Conservation (phyloP, 92 coral and sea anemone genomes). For the Scolanthus callimorphus region DNA sequence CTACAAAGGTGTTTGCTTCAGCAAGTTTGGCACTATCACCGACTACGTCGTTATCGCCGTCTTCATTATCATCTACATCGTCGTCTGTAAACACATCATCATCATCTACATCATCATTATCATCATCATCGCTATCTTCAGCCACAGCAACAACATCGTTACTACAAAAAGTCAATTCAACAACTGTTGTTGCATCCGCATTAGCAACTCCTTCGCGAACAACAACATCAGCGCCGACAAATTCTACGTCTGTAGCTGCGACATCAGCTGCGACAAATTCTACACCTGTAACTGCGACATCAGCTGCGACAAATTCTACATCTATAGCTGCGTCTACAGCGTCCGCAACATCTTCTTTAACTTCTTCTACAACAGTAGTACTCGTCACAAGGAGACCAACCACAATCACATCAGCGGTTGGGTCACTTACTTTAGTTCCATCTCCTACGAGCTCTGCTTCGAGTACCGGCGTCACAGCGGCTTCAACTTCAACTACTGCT, state of each 20-base stretch:
- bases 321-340: constrained; percentile 3
- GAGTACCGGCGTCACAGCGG: no score
- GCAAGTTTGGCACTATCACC: no score
- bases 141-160: not conserved
- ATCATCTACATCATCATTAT: no score
- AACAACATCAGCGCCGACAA: not conserved
- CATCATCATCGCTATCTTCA: not conserved
- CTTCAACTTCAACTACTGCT: no score
- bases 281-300: not conserved
- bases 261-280: constrained; percentile 4
- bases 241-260: no score
- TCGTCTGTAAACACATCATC: not conserved
- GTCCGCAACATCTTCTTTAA: constrained; percentile 1
- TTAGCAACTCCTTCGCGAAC: constrained; percentile 6
- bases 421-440: no score
- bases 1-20: not conserved
- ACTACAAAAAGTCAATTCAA: not conserved
- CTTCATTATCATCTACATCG: no score
- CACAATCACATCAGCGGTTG: no score
- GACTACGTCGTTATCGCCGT: constrained; percentile 1
- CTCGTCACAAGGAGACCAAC: no score
- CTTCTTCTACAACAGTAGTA: no score
- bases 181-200: not conserved
- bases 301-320: constrained; percentile 14
- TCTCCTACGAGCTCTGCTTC: no score